phyloP scores from a whole-genome alignment of 2,888 invertebrate genomes.

The Torymus texanus region DNA sequence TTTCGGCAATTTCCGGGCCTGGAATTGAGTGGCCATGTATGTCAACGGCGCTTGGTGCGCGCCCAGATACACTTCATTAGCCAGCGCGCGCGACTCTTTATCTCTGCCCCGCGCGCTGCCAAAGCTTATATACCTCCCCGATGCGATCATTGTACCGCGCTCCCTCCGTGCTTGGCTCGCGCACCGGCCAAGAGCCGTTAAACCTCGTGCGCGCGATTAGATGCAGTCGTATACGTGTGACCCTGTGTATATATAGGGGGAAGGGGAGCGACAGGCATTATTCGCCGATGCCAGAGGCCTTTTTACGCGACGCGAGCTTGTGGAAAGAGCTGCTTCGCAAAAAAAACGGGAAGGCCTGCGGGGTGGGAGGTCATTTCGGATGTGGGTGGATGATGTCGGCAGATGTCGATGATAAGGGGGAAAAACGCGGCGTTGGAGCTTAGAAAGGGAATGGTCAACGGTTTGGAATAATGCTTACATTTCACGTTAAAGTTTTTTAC shows the following conservation, averaged over 20 bases:
- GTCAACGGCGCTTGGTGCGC: slow-evolving; percentile 11
- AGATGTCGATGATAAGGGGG: no score
- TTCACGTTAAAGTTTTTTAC: no score
- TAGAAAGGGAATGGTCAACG: no score
- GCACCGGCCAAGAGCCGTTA: slow-evolving; percentile 44
- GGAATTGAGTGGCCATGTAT: slow-evolving; percentile 7
- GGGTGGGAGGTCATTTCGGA: no score
- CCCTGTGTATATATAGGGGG: neutral
- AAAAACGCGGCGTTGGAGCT: no score
- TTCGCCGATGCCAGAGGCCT: no score
- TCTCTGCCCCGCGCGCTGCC: slow-evolving; percentile 15
- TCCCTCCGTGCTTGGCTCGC: slow-evolving; percentile 23
- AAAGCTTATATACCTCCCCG: slow-evolving; percentile 6
- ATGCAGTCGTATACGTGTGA: slow-evolving; percentile 15
- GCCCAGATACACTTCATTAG: slow-evolving; percentile 30
- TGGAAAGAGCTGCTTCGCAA: no score
- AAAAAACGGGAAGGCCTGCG: no score
- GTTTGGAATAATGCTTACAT: no score
- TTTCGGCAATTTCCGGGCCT: neutral
- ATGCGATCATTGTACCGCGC: slow-evolving; percentile 9
- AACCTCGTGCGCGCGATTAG: slow-evolving; percentile 33
- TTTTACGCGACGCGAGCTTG: neutral
- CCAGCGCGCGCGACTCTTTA: neutral
- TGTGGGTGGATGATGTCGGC: neutral
- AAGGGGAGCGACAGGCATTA: no score